Conservation (phyloP, 2,888 invertebrate species). For the Slavum lentiscoides region DNA sequence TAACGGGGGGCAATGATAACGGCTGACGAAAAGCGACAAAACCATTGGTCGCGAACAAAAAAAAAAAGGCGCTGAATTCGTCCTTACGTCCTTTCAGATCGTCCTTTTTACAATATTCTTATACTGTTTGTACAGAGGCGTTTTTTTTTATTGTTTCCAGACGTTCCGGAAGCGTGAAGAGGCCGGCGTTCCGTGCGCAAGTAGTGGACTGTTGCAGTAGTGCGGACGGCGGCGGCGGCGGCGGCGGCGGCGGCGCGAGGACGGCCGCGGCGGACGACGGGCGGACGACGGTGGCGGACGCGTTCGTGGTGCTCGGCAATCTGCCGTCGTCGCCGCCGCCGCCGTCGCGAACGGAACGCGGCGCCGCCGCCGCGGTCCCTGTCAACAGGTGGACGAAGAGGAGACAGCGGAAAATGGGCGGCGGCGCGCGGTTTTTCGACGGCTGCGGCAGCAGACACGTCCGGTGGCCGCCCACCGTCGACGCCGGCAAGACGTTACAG, state of each 20-base stretch:
- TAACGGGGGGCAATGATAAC: too few relatives aligned
- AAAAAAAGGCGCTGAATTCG: too few relatives aligned
- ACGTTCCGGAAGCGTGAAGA: conserved; percentile 20
- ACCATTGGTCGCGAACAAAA: too few relatives aligned
- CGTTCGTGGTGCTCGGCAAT: conserved; percentile 27
- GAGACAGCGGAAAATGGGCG: conserved; percentile 43
- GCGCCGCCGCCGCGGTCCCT: neutral
- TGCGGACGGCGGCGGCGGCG: neutral
- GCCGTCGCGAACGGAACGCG: neutral
- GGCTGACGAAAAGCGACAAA: too few relatives aligned
- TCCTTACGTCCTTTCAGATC: too few relatives aligned
- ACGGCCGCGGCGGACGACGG: neutral
- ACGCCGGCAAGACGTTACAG: conserved; percentile 17
- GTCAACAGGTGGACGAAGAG: conserved; percentile 40
- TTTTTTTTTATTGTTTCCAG: neutral
- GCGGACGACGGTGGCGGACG: too few relatives aligned
- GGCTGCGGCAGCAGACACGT: neutral
- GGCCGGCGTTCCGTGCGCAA: conserved; percentile 32
- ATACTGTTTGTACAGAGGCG: too few relatives aligned
- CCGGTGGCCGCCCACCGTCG: neutral
- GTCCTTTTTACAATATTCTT: too few relatives aligned
- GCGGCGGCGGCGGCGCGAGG: neutral
- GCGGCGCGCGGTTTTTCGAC: conserved; percentile 32
- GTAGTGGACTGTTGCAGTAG: conserved; percentile 24
- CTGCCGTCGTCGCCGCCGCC: neutral